Base-by-base conservation (phyloP, 2,113 vertebrate species). In the Leucoraja erinaceus region DNA sequence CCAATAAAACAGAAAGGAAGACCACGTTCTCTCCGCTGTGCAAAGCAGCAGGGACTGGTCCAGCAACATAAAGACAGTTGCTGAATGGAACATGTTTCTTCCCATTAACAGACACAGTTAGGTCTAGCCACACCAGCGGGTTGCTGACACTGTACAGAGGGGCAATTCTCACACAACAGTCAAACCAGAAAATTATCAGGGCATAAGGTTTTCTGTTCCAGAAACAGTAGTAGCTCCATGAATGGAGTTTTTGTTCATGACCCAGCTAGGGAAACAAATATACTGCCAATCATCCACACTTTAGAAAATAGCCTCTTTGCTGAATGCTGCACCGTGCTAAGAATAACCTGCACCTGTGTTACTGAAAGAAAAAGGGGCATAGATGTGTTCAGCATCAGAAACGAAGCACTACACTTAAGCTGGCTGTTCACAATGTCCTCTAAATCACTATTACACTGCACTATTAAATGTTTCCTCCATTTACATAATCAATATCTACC, bases 241-340 rank as follows among this genome's bases (percentile, higher is more conserved):
- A 88, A 88, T 88, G 83, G 28, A 63, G 83, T 63, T 88, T 88
- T 88, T 88, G 83, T 88, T 88, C 59, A 88, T 33, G n/a, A 66
- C 59, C 61, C 83, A 8, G 83, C 83, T 25, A 66, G 59, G n/a
- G 47, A 61, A 61, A 63, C 56, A 66, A 66, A 14, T 28, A 61
- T 88, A 88, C 83, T 88, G 83, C 83, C 83, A 88, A 88, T 88
- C 83, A 88, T 88, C 63, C 59, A 63, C 59, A 63, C 83, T 63
- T 63, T 63, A 20, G 83, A 88, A 63, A 88, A 88, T 66, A 31
- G 83, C 83, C 83, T 63, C 28, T 59, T 63, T 11, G 16, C 83
- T 77, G 75, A 88, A 61, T 88, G 83, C 83, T 88, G 11, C 59
- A 63, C 59, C 14, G 83, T 18, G 33, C 83, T n/a, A 86, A 86